Percentiles rank a stretch among this genome's conserved stretches.
Conservation (phyloP, 2,797 vertebrate genomes). For the Myotis vivesi region DNA sequence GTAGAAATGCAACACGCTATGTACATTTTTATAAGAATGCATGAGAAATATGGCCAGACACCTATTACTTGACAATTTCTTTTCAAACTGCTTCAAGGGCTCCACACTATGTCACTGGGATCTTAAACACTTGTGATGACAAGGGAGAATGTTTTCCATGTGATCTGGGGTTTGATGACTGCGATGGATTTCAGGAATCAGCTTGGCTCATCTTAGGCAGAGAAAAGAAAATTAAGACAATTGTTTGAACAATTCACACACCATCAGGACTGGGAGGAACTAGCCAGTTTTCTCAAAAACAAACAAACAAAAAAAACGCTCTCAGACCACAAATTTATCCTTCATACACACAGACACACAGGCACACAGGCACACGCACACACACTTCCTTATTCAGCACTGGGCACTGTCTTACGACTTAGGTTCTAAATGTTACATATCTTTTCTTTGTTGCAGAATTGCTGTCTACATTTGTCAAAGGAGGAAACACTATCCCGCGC, state of each 20-base stretch:
- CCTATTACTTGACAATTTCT: not conserved
- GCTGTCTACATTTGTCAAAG: slow-evolving; percentile 17
- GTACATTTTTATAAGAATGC: not conserved
- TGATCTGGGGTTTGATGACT: not conserved
- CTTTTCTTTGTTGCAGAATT: not conserved
- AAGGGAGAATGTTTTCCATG: not conserved
- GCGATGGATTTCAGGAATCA: not conserved
- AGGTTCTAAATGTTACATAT: not conserved
- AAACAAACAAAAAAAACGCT: not conserved
- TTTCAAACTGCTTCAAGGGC: not conserved
- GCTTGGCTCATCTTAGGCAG: not conserved
- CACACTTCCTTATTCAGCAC: not conserved
- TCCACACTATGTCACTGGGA: not conserved
- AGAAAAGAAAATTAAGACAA: slow-evolving; percentile 15
- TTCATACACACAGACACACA: not conserved
- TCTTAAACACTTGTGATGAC: not conserved
- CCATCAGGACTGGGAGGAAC: not conserved
- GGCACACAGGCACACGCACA: not conserved
- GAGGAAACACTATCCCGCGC: not conserved
- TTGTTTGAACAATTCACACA: slow-evolving; percentile 5
- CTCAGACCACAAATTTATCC: not conserved
- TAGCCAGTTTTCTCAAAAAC: not conserved
- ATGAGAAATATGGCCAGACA: not conserved
- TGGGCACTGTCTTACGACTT: not conserved
- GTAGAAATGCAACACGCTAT: not conserved